Evolutionary conservation across 2,888 invertebrate genomes (phyloP).

Genomic region (Acanthopleura granulata): DNA sequence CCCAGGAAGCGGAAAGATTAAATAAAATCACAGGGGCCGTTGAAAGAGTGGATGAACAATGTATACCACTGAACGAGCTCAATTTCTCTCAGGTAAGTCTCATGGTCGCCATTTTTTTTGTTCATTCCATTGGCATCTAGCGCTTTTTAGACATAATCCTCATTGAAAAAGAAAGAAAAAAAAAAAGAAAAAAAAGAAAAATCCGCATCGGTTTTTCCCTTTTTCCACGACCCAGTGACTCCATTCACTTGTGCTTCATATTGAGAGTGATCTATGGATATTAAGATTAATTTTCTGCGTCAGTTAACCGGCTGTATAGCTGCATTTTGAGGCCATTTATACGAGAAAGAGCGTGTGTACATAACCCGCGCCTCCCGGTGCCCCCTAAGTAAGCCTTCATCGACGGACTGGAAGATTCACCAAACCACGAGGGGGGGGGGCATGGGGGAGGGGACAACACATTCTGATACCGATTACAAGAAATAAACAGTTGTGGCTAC

Average conservation of each 20-base stretch:
- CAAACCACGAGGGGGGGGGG: too few species aligned
- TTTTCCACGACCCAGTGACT: neutral
- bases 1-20: conserved; percentile 71
- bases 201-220: neutral
- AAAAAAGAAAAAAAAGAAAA: too few species aligned
- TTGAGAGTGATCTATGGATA: neutral
- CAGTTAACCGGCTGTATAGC: neutral
- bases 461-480: neutral
- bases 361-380: too few species aligned
- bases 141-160: too few species aligned
- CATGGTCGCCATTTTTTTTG: too few species aligned
- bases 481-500: neutral
- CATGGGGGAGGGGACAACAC: neutral
- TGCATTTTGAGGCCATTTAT: too few species aligned
- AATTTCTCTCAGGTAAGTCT: conserved; percentile 71
- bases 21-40: conserved; percentile 72
- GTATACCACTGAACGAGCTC: conserved; percentile 73
- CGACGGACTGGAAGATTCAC: too few species aligned
- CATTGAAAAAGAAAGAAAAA: too few species aligned
- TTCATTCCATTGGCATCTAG: too few species aligned
- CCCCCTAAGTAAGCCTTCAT: too few species aligned
- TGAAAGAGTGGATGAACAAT: conserved; percentile 74
- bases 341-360: too few species aligned
- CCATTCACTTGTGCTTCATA: too few species aligned
- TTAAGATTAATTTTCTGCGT: neutral